Evolutionary conservation across 2,113 vertebrate species (phyloP).

Genomic region (Tiliqua scincoides): DNA sequence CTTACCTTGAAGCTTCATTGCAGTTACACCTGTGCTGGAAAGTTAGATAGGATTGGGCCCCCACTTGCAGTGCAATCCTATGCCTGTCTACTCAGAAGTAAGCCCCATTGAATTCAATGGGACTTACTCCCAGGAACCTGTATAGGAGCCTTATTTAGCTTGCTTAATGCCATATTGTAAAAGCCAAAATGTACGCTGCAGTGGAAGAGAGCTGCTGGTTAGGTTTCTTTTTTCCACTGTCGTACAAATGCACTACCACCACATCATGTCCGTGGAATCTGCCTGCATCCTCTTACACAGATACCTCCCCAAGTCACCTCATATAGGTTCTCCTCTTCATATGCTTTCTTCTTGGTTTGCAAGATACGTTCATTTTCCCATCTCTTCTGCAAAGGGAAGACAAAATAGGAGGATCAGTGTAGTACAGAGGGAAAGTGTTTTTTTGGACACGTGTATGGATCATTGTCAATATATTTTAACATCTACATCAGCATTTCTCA

Average conservation of each 20-base stretch:
- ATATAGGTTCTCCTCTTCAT: constrained; percentile 71
- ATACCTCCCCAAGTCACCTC: constrained; percentile 49
- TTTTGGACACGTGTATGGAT: not conserved
- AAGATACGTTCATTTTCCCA: constrained; percentile 68
- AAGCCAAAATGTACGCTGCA: not conserved
- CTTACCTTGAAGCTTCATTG: no score
- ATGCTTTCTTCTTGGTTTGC: constrained; percentile 40
- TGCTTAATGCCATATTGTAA: not conserved
- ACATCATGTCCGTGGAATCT: not conserved
- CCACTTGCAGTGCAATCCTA: no score
- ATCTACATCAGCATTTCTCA: no score
- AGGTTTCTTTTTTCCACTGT: not conserved
- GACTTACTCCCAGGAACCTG: no score
- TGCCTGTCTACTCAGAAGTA: no score
- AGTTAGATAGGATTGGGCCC: no score
- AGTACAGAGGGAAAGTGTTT: not conserved
- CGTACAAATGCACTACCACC: not conserved
- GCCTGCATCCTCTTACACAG: not conserved
- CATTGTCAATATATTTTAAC: no score
- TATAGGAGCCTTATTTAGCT: not conserved
- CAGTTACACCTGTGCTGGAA: no score
- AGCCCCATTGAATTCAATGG: no score
- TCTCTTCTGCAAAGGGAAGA: constrained; percentile 53
- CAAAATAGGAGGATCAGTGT: not conserved
- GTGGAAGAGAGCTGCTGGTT: no score